Percentiles rank a stretch among this genome's conserved stretches.
Evolutionary conservation across 1,140 invertebrate genomes (phyloP).

Genomic region (Meteorus sp.): DNA sequence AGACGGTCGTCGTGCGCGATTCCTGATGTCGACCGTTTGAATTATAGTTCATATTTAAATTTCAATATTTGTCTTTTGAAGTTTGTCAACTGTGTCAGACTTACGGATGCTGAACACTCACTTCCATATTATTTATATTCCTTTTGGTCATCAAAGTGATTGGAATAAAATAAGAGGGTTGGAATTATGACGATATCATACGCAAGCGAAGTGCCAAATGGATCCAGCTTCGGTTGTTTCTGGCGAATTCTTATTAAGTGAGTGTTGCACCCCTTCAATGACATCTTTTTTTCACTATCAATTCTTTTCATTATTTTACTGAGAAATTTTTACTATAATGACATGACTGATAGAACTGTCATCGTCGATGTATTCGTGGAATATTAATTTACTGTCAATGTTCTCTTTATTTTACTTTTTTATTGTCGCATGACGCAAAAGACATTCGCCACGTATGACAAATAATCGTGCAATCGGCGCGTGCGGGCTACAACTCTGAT

Average conservation of each 20-base stretch:
- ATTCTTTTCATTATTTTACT: too few species aligned
- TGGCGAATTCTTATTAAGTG: slow-evolving; percentile 84
- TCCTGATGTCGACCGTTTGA: slow-evolving; percentile 4
- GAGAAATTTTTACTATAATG: too few species aligned
- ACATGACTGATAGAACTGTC: not conserved
- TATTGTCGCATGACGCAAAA: slow-evolving; percentile 9
- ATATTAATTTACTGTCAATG: not conserved
- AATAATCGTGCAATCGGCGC: not conserved
- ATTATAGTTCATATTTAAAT: too few species aligned
- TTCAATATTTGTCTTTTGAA: too few species aligned
- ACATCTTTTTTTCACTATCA: too few species aligned
- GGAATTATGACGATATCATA: slow-evolving; percentile 81
- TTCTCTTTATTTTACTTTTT: not conserved
- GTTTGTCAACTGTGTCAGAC: not conserved
- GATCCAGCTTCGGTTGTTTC: slow-evolving; percentile 88
- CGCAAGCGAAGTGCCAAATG: slow-evolving; percentile 84
- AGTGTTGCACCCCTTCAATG: too few species aligned
- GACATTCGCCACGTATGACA: slow-evolving; percentile 2
- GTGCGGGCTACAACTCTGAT: too few species aligned
- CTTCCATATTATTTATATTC: not conserved
- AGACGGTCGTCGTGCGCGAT: slow-evolving; percentile 34
- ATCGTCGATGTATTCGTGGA: not conserved
- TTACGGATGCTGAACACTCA: not conserved
- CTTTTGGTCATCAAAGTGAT: not conserved
- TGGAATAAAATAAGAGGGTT: slow-evolving; percentile 24